These are phyloP conservation scores for Danionella dracula DNA, from an alignment of 2,797 vertebrate species.

Conservation along the genomic window DNA sequence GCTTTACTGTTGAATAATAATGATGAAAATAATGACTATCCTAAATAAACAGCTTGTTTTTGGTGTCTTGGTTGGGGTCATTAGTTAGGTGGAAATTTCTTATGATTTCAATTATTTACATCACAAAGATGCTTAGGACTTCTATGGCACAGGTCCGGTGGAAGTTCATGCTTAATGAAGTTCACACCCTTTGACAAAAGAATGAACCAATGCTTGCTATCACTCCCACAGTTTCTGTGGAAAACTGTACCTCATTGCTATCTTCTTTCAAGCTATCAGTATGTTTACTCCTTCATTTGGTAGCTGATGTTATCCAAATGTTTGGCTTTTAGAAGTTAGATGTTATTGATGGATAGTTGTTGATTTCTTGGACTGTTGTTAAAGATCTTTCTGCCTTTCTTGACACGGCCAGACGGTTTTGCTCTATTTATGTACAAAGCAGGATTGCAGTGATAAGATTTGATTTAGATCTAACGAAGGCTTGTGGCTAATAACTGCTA, in stretches of 20 bases:
- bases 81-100: no score
- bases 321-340: background rate
- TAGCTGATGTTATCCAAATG: background rate
- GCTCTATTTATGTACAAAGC: background rate
- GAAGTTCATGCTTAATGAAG: no score
- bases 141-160: background rate
- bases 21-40: no score
- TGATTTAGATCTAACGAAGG: background rate
- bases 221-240: no score
- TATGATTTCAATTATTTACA: no score
- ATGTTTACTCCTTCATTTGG: constrained; percentile 1
- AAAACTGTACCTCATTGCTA: background rate
- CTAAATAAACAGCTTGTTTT: no score
- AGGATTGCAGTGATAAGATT: background rate
- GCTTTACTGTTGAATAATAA: no score
- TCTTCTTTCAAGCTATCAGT: background rate
- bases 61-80: no score
- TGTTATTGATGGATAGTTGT: background rate
- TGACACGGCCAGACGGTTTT: background rate
- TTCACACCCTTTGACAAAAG: background rate
- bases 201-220: background rate
- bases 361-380: background rate
- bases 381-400: background rate
- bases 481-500: background rate
- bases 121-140: background rate